phyloP scores from a whole-genome alignment of 2,113 vertebrate genomes.

The Stegastes partitus region DNA sequence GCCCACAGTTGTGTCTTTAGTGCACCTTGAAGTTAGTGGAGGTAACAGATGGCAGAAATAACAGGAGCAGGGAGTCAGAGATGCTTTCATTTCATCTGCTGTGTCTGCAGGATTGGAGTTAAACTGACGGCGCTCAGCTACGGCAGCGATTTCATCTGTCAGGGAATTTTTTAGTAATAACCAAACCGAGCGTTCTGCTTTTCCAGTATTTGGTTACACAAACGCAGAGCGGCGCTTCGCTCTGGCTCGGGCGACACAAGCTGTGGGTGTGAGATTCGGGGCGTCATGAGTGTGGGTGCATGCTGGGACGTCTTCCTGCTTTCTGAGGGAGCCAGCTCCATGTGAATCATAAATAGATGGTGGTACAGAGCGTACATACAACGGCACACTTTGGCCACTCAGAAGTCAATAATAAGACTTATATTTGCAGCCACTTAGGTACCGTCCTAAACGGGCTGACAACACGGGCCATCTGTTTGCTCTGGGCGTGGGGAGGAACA shows the following conservation, averaged over 20 bases:
- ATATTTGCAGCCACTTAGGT: slow-evolving; percentile 56
- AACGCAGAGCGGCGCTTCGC: slow-evolving; percentile 45
- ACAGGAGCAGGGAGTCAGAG: neutral
- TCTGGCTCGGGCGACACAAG: slow-evolving; percentile 61
- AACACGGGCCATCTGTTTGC: slow-evolving; percentile 71
- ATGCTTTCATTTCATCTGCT: slow-evolving; percentile 1
- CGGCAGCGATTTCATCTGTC: neutral
- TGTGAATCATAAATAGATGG: slow-evolving; percentile 66
- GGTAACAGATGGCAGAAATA: slow-evolving; percentile 39
- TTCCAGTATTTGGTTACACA: slow-evolving; percentile 36
- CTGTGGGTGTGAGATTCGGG: slow-evolving; percentile 75
- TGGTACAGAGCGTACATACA: slow-evolving; percentile 18
- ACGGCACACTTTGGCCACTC: slow-evolving; percentile 29
- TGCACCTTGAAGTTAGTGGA: slow-evolving; percentile 31
- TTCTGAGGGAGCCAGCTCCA: slow-evolving; percentile 72
- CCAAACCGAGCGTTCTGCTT: neutral
- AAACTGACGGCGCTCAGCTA: neutral
- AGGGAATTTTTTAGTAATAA: slow-evolving; percentile 9
- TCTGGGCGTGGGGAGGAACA: slow-evolving; percentile 51
- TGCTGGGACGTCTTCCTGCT: slow-evolving; percentile 76
- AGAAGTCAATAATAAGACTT: slow-evolving; percentile 50
- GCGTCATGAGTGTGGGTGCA: slow-evolving; percentile 77
- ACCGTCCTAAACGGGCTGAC: slow-evolving; percentile 50
- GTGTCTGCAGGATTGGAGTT: slow-evolving; percentile 2
- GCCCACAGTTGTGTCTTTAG: slow-evolving; percentile 10